phyloP scores from a whole-genome alignment of 2,888 invertebrate species.

The Rhorus exstirpatorius region DNA sequence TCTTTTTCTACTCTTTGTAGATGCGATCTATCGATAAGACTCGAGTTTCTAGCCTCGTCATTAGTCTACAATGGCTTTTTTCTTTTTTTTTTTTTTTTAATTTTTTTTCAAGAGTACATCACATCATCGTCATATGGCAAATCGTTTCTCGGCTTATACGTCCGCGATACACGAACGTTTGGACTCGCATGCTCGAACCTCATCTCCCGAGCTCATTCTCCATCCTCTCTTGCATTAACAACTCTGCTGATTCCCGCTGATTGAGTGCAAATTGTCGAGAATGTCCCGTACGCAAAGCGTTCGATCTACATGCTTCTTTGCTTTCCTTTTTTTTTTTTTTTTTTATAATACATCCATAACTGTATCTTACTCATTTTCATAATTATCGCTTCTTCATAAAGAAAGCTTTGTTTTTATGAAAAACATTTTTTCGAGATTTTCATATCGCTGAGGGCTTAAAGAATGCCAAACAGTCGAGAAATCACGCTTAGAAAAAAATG shows the following conservation, averaged over 20 bases:
- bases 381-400: no score
- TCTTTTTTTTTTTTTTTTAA: no score
- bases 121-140: neutral
- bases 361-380: neutral
- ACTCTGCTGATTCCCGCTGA: constrained; percentile 60
- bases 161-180: neutral
- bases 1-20: neutral
- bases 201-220: constrained; percentile 2
- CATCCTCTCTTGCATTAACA: constrained; percentile 9
- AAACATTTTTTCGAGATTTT: no score
- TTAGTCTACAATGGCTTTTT: no score
- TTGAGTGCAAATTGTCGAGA: constrained; percentile 61
- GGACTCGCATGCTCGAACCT: constrained; percentile 13
- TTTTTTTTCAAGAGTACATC: neutral
- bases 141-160: constrained; percentile 21
- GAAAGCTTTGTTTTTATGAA: no score
- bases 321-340: constrained; percentile 20
- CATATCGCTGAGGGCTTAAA: no score
- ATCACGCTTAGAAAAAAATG: no score
- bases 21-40: constrained; percentile 10
- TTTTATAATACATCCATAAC: no score
- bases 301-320: constrained; percentile 37
- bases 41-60: neutral
- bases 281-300: constrained; percentile 27
- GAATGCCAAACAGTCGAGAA: no score